These are phyloP conservation scores for Atopsyche davidsoni DNA, from an alignment of 1,140 invertebrate species.

Conservation along the genomic window DNA sequence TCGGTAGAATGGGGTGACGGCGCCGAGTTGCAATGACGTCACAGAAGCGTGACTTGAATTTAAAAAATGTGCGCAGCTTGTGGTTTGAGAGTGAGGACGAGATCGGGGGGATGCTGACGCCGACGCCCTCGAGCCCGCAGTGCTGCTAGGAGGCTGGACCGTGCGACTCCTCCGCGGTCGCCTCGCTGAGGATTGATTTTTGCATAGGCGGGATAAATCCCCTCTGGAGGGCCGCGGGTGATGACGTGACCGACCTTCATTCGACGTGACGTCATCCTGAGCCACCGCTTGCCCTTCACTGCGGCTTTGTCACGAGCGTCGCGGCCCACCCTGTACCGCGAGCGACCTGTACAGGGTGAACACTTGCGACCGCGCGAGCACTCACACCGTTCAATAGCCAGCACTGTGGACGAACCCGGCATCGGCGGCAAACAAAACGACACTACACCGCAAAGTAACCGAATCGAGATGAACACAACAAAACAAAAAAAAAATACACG, in stretches of 20 bases:
- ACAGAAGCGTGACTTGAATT: constrained; percentile 6
- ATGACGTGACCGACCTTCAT: constrained; percentile 21
- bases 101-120: constrained; percentile 10
- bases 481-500: too few relatives aligned
- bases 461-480: too few relatives aligned
- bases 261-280: constrained; percentile 27
- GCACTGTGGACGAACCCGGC: too few relatives aligned
- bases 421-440: too few relatives aligned
- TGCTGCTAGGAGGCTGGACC: constrained; percentile 29
- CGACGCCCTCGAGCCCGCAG: not conserved
- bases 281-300: constrained; percentile 26
- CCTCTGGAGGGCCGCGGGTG: constrained; percentile 24
- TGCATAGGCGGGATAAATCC: constrained; percentile 21
- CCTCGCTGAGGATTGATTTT: not conserved
- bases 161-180: constrained; percentile 15
- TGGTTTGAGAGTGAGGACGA: not conserved
- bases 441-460: too few relatives aligned
- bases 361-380: too few relatives aligned
- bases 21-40: constrained; percentile 3
- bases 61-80: constrained; percentile 5
- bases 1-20: constrained; percentile 8
- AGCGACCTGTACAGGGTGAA: too few relatives aligned
- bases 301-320: constrained; percentile 23
- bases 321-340: too few relatives aligned
- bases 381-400: too few relatives aligned